Evolutionary conservation across 2,113 vertebrate species (phyloP), one percentile per base, ranked within the genome.

Genomic region (Nannobrachium achirus): DNA sequence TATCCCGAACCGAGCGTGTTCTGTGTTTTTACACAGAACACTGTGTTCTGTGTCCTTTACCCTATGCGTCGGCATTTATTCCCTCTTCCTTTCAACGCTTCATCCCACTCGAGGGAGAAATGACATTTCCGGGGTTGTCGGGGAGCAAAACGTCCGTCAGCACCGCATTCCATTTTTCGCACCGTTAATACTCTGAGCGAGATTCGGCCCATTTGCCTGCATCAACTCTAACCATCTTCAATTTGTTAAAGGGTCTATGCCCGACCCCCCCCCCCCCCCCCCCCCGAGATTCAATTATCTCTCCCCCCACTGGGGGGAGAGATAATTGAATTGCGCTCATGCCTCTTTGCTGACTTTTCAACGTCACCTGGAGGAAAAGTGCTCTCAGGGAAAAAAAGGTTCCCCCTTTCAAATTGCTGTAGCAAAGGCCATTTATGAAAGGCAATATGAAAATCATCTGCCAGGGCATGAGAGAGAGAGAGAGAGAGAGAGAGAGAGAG

Each of bases 301-400:
- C n/a, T n/a, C n/a, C 19, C 20, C 15, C 1, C 81, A 85, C 65
- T 76, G 79, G 33, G 10, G 56, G 33, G 58, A 56, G 33, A 81
- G 72, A 80, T 89, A 87, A 91, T 87, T 89, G 82, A 89, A 84
- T 80, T 68, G 71, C 63, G 64, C 65, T 73, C 76, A 83, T 87
- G 79, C 71, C 87, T 88, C 79, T 60, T 33, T 79, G 69, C 65
- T 71, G 81, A 88, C 85, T 88, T 85, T 75, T 85, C 71, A n/a
- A 70, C 73, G 80, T 85, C 71, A 78, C 68, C 68, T 69, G 61
- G 53, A 67, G 19, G 71, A 69, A 76, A 75, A 38, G 39, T 44
- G 80, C 84, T 82, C 56, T 49, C 40, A 42, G 25, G 25, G 55
- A 66, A 63, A 66, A 25, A 63, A 61, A 9, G 62, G 10, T 25